Evolutionary conservation across 2,888 invertebrate species (phyloP).

Genomic region (Epistrophella euchroma): DNA sequence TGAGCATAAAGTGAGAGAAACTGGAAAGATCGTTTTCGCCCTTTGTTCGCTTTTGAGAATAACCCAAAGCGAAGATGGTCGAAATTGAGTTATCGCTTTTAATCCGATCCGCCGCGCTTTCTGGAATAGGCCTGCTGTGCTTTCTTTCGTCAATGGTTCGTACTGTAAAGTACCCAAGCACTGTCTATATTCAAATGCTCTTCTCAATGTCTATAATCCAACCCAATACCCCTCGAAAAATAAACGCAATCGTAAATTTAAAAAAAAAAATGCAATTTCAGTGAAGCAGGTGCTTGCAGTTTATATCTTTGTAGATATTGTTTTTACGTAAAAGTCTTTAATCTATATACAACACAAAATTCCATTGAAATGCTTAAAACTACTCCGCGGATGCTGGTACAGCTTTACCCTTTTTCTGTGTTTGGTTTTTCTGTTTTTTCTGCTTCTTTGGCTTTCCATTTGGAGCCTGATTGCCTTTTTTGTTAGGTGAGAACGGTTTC

Average conservation of each 20-base stretch:
- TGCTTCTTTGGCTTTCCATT: neutral
- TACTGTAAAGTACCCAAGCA: too few species aligned
- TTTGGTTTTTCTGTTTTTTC: neutral
- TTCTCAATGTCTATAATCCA: too few species aligned
- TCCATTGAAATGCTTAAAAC: neutral
- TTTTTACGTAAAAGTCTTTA: neutral
- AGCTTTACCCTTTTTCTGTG: neutral
- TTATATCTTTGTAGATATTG: neutral
- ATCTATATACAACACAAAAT: constrained; percentile 13
- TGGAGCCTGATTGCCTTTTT: neutral
- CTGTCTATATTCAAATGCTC: too few species aligned
- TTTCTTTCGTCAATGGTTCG: too few species aligned
- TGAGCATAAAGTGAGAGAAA: too few species aligned
- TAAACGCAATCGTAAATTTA: neutral
- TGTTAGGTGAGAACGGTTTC: neutral
- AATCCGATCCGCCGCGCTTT: too few species aligned
- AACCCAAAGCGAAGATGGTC: too few species aligned
- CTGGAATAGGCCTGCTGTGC: too few species aligned
- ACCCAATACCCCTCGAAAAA: too few species aligned
- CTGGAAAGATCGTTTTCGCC: too few species aligned
- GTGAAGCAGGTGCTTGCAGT: neutral
- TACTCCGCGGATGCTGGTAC: neutral
- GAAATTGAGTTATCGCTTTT: too few species aligned
- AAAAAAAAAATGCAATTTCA: neutral
- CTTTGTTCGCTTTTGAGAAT: too few species aligned